Conservation (phyloP, 1,140 invertebrate genomes). For the Hylaeus anthracinus region DNA sequence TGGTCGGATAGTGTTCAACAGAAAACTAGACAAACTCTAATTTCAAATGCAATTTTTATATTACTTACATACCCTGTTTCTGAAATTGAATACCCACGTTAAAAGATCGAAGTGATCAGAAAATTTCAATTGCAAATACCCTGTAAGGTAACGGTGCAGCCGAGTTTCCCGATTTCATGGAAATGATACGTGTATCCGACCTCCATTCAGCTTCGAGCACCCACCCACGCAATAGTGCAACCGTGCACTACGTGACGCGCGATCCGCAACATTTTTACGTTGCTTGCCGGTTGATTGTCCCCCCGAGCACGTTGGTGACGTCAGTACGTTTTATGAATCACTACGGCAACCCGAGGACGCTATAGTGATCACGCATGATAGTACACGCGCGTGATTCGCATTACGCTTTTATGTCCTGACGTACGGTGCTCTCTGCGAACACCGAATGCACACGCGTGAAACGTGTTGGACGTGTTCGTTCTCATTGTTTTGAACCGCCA, state of each 20-base stretch:
- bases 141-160: no score
- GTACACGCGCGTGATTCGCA: conserved; percentile 39
- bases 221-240: conserved; percentile 47
- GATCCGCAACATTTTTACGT: conserved; percentile 63
- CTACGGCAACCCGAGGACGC: conserved; percentile 29
- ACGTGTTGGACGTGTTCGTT: neutral
- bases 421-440: neutral
- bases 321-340: conserved; percentile 60
- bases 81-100: no score
- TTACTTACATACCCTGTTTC: no score
- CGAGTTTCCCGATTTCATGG: no score
- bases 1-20: no score
- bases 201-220: conserved; percentile 31
- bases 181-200: neutral
- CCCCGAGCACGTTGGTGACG: conserved; percentile 60
- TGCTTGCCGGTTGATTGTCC: conserved; percentile 67
- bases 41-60: no score
- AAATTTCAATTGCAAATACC: no score
- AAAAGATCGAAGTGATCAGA: no score
- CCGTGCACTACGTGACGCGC: conserved; percentile 46
- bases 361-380: conserved; percentile 23
- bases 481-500: neutral
- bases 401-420: neutral
- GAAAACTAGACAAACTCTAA: no score
- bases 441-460: neutral